These are phyloP conservation scores for Epizoanthus stellaris DNA, from an alignment of 92 coral and sea anemone species.

Conservation along the genomic window DNA sequence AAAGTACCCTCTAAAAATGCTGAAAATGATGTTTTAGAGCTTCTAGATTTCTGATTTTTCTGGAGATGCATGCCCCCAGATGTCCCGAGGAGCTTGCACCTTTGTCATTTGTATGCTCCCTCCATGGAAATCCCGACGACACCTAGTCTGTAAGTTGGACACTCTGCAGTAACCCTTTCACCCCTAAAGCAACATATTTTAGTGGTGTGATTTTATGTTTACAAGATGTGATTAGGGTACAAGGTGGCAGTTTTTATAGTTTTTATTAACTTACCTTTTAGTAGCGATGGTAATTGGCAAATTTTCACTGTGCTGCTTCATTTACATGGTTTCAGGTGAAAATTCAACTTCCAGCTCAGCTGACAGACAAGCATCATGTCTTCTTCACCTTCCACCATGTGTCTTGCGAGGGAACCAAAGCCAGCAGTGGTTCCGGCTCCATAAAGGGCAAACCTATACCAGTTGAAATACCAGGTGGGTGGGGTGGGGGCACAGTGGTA, in stretches of 20 bases:
- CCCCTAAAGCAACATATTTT: no score
- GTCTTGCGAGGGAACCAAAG: constrained; percentile 91
- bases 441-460: constrained; percentile 89
- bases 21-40: no score
- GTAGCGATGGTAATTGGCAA: background rate
- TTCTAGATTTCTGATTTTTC: no score
- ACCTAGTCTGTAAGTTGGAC: no score
- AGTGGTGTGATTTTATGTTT: no score
- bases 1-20: no score
- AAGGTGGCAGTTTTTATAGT: background rate
- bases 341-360: constrained; percentile 85
- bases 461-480: constrained; percentile 68
- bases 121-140: no score
- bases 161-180: no score
- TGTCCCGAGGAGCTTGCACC: no score
- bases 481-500: no score
- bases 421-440: constrained; percentile 81
- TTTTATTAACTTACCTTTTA: background rate
- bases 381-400: constrained; percentile 97
- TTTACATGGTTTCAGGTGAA: constrained; percentile 71
- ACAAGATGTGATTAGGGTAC: background rate
- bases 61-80: no score
- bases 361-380: constrained; percentile 93
- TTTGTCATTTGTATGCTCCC: no score
- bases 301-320: background rate